A percentile compares a stretch with the other conserved stretches of the same genome.
phyloP scores from a whole-genome alignment of 2,888 invertebrate species.

The Xanthostigma xanthostigma region DNA sequence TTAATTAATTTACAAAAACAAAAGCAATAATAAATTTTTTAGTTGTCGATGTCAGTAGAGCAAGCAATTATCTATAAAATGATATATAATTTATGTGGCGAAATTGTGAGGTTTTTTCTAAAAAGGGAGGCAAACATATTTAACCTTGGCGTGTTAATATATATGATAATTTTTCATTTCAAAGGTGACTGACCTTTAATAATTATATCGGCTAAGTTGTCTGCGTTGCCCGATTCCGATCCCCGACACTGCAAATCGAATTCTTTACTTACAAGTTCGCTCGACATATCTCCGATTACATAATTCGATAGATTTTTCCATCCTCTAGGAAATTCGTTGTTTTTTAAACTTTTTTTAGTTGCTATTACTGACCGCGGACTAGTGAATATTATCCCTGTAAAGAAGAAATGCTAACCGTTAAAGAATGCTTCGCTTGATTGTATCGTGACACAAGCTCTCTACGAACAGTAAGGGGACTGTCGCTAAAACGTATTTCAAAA shows the following conservation, averaged over 20 bases:
- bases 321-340: conserved; percentile 12
- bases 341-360: conserved; percentile 26
- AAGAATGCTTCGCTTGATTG: too few relatives aligned
- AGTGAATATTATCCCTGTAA: conserved; percentile 31
- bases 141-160: too few relatives aligned
- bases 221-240: conserved; percentile 37
- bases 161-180: not conserved
- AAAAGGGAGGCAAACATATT: too few relatives aligned
- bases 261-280: conserved; percentile 28
- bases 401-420: not conserved
- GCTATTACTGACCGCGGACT: conserved; percentile 40
- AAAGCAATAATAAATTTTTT: too few relatives aligned
- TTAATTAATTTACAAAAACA: too few relatives aligned
- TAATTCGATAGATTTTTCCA: conserved; percentile 33
- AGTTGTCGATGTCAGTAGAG: too few relatives aligned
- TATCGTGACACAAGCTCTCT: too few relatives aligned
- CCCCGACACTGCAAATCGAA: conserved; percentile 33
- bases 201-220: conserved; percentile 33
- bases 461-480: too few relatives aligned
- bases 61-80: too few relatives aligned
- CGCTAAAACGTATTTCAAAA: too few relatives aligned
- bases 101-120: too few relatives aligned
- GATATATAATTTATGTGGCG: too few relatives aligned
- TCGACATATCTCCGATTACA: conserved; percentile 38
- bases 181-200: conserved; percentile 25